Conservation (phyloP, 2,888 invertebrate genomes). For the Acrobasis consociella region DNA sequence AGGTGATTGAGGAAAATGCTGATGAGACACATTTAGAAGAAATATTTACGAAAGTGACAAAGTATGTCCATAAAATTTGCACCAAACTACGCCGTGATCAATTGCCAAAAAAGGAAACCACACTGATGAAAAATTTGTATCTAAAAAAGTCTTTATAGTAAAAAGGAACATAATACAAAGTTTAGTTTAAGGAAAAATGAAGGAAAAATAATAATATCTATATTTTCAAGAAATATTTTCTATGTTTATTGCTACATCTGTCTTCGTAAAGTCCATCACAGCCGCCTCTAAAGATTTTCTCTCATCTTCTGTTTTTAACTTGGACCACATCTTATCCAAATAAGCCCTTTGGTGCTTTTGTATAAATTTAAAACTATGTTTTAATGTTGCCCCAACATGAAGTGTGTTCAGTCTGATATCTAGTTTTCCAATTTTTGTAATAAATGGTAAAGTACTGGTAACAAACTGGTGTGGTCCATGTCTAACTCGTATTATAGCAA, state of each 20-base stretch:
- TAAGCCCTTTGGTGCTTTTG: constrained; percentile 86
- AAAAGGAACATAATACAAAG: neutral
- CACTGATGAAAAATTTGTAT: constrained; percentile 66
- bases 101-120: constrained; percentile 63
- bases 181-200: neutral
- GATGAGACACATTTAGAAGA: constrained; percentile 59
- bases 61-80: constrained; percentile 52
- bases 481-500: constrained; percentile 87
- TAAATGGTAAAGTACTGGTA: constrained; percentile 85
- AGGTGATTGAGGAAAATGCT: constrained; percentile 45
- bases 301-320: constrained; percentile 84
- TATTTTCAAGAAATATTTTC: constrained; percentile 57
- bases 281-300: constrained; percentile 79
- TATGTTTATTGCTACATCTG: constrained; percentile 72
- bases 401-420: constrained; percentile 85
- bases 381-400: constrained; percentile 90
- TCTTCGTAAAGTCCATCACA: constrained; percentile 72
- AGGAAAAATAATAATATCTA: neutral
- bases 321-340: constrained; percentile 84
- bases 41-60: constrained; percentile 66
- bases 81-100: constrained; percentile 47
- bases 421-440: constrained; percentile 85
- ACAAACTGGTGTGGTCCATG: constrained; percentile 90
- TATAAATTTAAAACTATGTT: constrained; percentile 89
- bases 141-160: constrained; percentile 38